Conservation (phyloP, 2,113 vertebrate genomes). For the Callospermophilus lateralis region DNA sequence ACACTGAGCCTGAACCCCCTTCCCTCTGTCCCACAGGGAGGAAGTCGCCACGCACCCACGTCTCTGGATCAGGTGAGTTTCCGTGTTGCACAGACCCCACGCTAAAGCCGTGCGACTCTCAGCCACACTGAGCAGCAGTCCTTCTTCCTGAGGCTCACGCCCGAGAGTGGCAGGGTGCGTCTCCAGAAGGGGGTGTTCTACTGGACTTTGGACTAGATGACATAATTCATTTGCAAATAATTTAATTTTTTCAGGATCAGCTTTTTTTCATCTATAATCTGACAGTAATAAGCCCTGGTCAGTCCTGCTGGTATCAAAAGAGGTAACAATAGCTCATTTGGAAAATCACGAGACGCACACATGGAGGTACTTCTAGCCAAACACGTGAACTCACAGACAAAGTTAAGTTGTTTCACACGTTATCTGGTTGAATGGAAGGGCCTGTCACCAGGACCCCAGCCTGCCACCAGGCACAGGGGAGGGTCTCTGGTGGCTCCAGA, state of each 20-base stretch:
- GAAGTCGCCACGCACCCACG: background rate
- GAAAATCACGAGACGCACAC: background rate
- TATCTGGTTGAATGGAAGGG: background rate
- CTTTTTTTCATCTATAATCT: background rate
- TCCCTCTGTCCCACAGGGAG: background rate
- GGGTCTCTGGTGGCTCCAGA: background rate
- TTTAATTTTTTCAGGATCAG: background rate
- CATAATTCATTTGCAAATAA: background rate
- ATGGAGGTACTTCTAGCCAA: conserved; percentile 18
- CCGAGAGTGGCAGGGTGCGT: background rate
- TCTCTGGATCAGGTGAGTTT: conserved; percentile 10
- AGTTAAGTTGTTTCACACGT: background rate
- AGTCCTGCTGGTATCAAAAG: background rate
- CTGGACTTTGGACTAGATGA: background rate
- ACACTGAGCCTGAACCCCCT: background rate
- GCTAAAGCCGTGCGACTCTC: background rate
- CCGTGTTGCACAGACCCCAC: background rate
- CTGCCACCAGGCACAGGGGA: too few relatives aligned
- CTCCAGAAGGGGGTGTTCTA: background rate
- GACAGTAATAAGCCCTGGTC: background rate
- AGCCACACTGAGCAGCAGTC: background rate
- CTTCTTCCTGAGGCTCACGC: background rate
- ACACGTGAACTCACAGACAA: background rate
- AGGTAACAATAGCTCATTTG: background rate
- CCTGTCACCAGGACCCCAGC: background rate